Conservation (phyloP, 2,797 vertebrate species). For the Chrosomus eos region DNA sequence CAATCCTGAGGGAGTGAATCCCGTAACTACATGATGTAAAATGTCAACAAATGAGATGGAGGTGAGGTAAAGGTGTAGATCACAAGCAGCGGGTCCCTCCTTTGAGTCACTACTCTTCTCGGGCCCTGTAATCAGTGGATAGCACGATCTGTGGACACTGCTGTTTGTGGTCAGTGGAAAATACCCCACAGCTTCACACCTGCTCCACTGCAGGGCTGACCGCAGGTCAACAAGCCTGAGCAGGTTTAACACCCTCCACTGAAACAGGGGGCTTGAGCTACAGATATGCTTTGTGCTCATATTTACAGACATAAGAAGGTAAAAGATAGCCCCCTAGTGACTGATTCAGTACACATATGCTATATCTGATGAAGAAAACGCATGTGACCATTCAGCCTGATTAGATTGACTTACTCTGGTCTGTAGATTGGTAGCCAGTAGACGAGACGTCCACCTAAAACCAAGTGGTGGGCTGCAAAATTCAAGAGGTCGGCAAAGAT, state of each 20-base stretch:
- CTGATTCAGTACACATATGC: background rate
- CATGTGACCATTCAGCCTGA: background rate
- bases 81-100: slow-evolving; percentile 14
- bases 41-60: slow-evolving; percentile 40
- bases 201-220: slow-evolving; percentile 57
- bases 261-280: background rate
- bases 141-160: slow-evolving; percentile 47
- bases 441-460: slow-evolving; percentile 90
- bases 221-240: slow-evolving; percentile 42
- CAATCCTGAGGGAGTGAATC: slow-evolving; percentile 29
- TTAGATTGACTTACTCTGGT: slow-evolving; percentile 87
- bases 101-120: slow-evolving; percentile 54
- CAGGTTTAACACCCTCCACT: slow-evolving; percentile 37
- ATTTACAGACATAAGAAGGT: slow-evolving; percentile 2
- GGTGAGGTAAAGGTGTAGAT: slow-evolving; percentile 58
- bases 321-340: slow-evolving; percentile 55
- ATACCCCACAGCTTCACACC: slow-evolving; percentile 64
- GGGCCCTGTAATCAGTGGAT: slow-evolving; percentile 64
- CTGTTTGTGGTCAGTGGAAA: slow-evolving; percentile 54
- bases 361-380: background rate
- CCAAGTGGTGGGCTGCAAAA: slow-evolving; percentile 88
- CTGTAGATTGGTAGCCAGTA: slow-evolving; percentile 96
- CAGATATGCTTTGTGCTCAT: background rate
- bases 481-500: slow-evolving; percentile 95
- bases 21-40: slow-evolving; percentile 39